A percentile compares a stretch with the other conserved stretches of the same genome.
These are phyloP conservation scores for Leucoraja erinaceus DNA, from an alignment of 2,113 vertebrate species.

Conservation along the genomic window DNA sequence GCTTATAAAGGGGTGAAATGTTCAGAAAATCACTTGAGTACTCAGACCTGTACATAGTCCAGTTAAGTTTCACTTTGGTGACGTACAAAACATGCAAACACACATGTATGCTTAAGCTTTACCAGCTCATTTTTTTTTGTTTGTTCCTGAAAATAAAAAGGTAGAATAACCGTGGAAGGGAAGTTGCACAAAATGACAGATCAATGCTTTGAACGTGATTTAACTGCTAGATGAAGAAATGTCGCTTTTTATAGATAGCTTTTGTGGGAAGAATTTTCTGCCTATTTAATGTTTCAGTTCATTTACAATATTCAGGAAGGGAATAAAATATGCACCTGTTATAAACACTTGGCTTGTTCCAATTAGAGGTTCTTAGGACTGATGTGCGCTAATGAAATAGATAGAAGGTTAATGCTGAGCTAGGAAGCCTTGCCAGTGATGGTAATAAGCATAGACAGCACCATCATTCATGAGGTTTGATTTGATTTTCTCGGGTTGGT, in stretches of 20 bases:
- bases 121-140: no score
- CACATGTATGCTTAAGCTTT: not conserved
- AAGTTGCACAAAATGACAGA: not conserved
- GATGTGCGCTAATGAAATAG: conserved; percentile 39
- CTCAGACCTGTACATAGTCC: no score
- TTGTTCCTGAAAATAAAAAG: not conserved
- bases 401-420: conserved; percentile 38
- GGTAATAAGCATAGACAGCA: conserved; percentile 37
- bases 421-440: conserved; percentile 28
- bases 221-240: not conserved
- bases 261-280: not conserved
- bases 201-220: not conserved
- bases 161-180: no score
- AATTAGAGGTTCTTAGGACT: conserved; percentile 38
- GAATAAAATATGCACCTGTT: not conserved
- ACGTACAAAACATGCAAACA: no score
- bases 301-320: no score
- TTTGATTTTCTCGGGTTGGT: conserved; percentile 43
- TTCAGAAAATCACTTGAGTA: no score
- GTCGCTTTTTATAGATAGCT: not conserved
- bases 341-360: conserved; percentile 38
- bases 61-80: no score
- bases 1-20: no score
- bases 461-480: conserved; percentile 41
- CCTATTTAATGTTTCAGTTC: not conserved